These are phyloP conservation scores for Holacanthus passer DNA, from an alignment of 2,113 vertebrate species.

Conservation along the genomic window DNA sequence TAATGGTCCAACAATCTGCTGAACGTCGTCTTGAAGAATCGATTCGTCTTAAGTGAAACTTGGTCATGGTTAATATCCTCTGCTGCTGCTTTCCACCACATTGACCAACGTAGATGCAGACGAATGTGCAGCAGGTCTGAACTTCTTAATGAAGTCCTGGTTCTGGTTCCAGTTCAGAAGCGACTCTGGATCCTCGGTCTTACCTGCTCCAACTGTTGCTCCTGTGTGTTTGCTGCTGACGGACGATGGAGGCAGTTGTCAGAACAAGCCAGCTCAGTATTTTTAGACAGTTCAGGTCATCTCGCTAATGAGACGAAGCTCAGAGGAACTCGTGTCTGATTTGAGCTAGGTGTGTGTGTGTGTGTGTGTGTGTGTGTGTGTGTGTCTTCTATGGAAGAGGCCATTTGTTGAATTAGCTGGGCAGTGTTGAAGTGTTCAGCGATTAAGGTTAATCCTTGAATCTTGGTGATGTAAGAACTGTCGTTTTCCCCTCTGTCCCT, in stretches of 20 bases:
- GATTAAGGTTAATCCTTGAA: conserved; percentile 77
- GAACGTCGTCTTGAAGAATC: neutral
- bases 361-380: conserved; percentile 10
- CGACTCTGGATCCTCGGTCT: neutral
- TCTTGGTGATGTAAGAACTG: conserved; percentile 68
- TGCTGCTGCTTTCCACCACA: neutral
- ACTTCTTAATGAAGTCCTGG: neutral
- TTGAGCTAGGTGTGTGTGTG: conserved; percentile 32
- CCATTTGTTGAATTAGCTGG: conserved; percentile 79
- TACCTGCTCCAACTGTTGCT: neutral
- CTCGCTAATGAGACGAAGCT: conserved; percentile 67
- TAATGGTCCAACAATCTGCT: neutral
- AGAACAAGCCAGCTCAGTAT: conserved; percentile 33
- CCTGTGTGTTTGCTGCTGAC: neutral
- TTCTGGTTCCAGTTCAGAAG: neutral
- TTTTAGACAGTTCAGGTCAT: conserved; percentile 71
- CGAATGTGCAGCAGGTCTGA: neutral
- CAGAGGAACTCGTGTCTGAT: conserved; percentile 50
- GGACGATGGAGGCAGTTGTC: conserved; percentile 4
- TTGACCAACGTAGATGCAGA: neutral
- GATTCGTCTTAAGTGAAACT: neutral
- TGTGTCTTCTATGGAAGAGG: conserved; percentile 44
- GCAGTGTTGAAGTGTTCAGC: conserved; percentile 73
- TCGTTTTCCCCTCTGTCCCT: conserved; percentile 12
- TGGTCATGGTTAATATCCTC: too few species aligned